Evolutionary conservation across 1,140 invertebrate genomes (phyloP).

Genomic region (Drosophila nasuta): DNA sequence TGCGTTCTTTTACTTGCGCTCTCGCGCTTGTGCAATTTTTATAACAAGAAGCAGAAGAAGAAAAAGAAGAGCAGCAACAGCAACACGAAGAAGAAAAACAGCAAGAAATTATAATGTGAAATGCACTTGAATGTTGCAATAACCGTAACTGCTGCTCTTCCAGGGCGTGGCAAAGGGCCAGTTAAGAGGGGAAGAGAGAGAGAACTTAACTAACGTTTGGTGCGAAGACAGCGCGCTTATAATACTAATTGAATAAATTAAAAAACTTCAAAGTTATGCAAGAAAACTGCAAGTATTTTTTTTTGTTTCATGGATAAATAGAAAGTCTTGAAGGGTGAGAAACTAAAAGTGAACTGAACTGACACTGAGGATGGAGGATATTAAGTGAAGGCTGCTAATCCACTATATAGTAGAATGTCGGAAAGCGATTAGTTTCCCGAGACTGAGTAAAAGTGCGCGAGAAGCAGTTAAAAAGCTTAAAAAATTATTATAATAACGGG

Average conservation of each 20-base stretch:
- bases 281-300: conserved; percentile 36
- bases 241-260: conserved; percentile 73
- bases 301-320: not conserved
- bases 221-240: conserved; percentile 54
- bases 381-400: conserved; percentile 3
- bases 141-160: conserved; percentile 14
- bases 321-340: not conserved
- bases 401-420: conserved; percentile 4
- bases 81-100: conserved; percentile 39
- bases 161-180: conserved; percentile 3
- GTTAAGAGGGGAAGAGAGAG: not conserved
- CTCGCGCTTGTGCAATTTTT: conserved; percentile 55
- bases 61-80: conserved; percentile 38
- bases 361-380: not conserved
- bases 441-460: not conserved
- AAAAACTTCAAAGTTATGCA: conserved; percentile 62
- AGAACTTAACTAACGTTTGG: conserved; percentile 44
- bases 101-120: conserved; percentile 67
- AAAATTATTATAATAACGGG: not conserved
- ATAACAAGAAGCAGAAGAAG: conserved; percentile 44
- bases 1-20: conserved; percentile 52
- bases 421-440: conserved; percentile 21
- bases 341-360: not conserved
- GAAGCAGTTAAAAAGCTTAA: not conserved
- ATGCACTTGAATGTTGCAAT: conserved; percentile 69